phyloP scores from a whole-genome alignment of 2,797 vertebrate species.

The Melanogrammus aeglefinus region DNA sequence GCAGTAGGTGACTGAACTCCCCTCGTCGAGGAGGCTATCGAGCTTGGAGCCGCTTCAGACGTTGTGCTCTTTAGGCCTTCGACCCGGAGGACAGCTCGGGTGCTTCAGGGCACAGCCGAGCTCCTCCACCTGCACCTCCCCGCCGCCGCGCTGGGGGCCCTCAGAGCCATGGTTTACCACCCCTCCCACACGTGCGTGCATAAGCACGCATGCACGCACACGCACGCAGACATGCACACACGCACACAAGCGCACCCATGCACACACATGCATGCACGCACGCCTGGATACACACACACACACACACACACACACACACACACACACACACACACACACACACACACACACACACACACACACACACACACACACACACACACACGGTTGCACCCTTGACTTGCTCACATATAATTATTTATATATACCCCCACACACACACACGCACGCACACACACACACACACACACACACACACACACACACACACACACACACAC shows the following conservation, averaged over 20 bases:
- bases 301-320: too few species aligned
- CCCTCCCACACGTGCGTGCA: not conserved
- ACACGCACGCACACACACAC: too few species aligned
- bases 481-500: not conserved
- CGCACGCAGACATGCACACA: not conserved
- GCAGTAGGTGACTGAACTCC: slow-evolving; percentile 39
- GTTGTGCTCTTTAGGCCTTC: not conserved
- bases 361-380: too few species aligned
- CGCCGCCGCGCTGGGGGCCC: not conserved
- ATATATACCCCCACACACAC: too few species aligned
- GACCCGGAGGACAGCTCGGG: not conserved
- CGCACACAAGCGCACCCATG: too few species aligned
- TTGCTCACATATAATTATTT: too few species aligned
- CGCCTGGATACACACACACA: not conserved
- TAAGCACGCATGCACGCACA: too few species aligned
- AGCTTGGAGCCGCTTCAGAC: not conserved
- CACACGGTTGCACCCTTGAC: too few species aligned
- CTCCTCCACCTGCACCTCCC: not conserved
- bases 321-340: too few species aligned
- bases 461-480: not conserved
- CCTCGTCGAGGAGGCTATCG: not conserved
- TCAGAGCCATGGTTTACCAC: not conserved
- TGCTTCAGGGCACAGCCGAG: not conserved
- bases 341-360: too few species aligned
- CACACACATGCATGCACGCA: not conserved